Conservation (phyloP, 2,888 invertebrate species). For the Zootermopsis nevadensis region DNA sequence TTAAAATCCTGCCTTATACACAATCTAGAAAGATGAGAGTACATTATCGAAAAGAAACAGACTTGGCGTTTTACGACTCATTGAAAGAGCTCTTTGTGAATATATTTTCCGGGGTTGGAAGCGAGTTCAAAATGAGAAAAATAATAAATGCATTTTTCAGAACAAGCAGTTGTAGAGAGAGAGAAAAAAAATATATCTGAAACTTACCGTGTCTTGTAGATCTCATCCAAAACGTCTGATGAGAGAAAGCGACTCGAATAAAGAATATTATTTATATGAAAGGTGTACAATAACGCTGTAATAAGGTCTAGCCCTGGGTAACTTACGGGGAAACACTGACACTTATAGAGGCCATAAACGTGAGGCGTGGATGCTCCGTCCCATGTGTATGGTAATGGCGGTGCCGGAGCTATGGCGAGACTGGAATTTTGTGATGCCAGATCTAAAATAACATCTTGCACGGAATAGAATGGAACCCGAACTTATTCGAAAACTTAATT, state of each 20-base stretch:
- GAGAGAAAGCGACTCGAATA: conserved; percentile 41
- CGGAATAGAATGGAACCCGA: not conserved
- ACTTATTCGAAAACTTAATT: not conserved
- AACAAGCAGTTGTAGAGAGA: not conserved
- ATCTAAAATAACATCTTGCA: not conserved
- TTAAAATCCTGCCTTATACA: not conserved
- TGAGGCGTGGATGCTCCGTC: conserved; percentile 25
- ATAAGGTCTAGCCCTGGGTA: conserved; percentile 34
- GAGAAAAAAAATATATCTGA: not conserved
- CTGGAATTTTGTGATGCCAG: not conserved
- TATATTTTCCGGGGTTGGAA: conserved; percentile 3
- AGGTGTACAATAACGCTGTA: conserved; percentile 42
- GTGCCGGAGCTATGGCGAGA: not conserved
- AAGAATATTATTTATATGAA: conserved; percentile 43
- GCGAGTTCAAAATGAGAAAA: conserved; percentile 12
- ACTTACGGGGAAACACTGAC: conserved; percentile 37
- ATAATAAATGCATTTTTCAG: conserved; percentile 30
- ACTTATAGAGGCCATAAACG: conserved; percentile 37
- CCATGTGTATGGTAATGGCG: conserved; percentile 23
- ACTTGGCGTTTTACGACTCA: not conserved
- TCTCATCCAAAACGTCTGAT: conserved; percentile 29
- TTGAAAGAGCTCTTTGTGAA: not conserved
- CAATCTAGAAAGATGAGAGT: not conserved
- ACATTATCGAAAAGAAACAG: not conserved
- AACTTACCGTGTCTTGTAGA: conserved; percentile 34